Evolutionary conservation across 2,888 invertebrate genomes (phyloP).

Genomic region (Psylliodes chrysocephalus): DNA sequence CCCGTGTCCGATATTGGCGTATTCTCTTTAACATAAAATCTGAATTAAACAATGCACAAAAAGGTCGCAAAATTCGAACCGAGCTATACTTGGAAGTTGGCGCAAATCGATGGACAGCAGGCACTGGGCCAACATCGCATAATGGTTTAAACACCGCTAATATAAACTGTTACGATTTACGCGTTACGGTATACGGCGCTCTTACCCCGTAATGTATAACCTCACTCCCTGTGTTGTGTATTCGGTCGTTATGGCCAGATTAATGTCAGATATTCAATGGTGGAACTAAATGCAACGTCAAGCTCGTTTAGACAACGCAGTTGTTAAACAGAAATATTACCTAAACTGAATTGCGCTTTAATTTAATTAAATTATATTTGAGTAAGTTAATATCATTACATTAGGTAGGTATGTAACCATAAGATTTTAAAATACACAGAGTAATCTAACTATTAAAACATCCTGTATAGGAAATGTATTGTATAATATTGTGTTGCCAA

Average conservation of each 20-base stretch:
- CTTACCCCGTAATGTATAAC: background rate
- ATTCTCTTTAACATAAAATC: no score
- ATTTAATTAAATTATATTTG: no score
- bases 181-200: conserved; percentile 1
- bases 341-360: no score
- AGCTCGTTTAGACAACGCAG: background rate
- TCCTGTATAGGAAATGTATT: no score
- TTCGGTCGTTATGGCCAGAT: background rate
- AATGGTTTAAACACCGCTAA: background rate
- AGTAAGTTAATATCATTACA: no score
- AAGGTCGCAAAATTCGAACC: conserved; percentile 2
- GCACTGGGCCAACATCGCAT: conserved; percentile 40
- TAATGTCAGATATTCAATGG: background rate
- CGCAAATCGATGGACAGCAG: conserved; percentile 40
- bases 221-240: background rate
- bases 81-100: conserved; percentile 28
- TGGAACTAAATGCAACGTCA: background rate
- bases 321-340: background rate
- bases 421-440: no score
- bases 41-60: no score
- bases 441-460: no score
- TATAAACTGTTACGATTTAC: conserved; percentile 6
- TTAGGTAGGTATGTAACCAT: no score
- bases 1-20: no score
- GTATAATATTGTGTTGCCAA: no score